phyloP scores from a whole-genome alignment of 2,113 vertebrate species.

The Alethe castanea region DNA sequence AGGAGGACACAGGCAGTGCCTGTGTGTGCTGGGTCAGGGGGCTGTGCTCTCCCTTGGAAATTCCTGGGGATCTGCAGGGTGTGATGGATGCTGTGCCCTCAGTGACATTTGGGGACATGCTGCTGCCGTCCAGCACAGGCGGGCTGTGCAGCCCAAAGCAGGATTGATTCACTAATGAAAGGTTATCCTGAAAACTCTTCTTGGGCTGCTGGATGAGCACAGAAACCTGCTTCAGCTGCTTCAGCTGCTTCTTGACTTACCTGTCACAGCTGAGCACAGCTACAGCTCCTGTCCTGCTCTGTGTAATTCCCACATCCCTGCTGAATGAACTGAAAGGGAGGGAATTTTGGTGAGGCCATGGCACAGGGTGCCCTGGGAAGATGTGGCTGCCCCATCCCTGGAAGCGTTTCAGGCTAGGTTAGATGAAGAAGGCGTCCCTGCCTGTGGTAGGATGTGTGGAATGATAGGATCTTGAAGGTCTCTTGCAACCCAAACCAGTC shows the following conservation, averaged over 20 bases:
- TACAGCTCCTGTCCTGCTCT: not conserved
- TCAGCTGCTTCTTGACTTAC: not conserved
- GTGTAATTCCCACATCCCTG: not conserved
- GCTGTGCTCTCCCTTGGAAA: accelerated
- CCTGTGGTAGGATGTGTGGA: accelerated
- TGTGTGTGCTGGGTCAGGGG: not conserved
- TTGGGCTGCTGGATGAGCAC: not conserved
- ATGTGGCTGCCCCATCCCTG: not conserved
- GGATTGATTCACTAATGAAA: not conserved
- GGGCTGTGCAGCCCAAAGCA: not conserved
- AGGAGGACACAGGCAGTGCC: not conserved
- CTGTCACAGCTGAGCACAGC: not conserved
- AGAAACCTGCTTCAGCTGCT: not conserved
- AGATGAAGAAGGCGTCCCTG: not conserved
- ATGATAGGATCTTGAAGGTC: not conserved
- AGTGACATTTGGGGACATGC: not conserved
- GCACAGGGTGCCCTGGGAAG: not conserved
- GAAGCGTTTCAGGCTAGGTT: not conserved
- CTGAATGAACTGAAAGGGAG: not conserved
- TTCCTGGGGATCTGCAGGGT: not conserved
- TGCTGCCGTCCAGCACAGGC: not conserved
- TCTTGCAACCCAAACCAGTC: not conserved
- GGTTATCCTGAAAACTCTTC: not conserved
- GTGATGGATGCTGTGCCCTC: not conserved
- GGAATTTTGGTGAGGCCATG: not conserved